These are phyloP conservation scores for Lomographa bimaculata DNA, from an alignment of 2,888 invertebrate genomes.

Conservation along the genomic window DNA sequence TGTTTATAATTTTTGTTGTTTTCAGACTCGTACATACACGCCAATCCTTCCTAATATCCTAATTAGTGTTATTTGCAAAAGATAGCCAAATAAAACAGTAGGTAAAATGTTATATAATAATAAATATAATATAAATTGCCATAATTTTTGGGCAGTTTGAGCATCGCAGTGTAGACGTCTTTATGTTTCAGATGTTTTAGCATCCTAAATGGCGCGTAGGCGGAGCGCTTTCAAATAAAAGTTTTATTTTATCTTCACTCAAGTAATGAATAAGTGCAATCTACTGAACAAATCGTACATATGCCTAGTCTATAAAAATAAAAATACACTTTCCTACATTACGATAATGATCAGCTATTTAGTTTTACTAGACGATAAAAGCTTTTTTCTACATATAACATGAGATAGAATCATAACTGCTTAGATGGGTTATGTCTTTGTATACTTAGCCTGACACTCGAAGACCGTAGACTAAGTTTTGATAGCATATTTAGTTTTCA, in stretches of 20 bases:
- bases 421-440: too few relatives aligned
- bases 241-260: constrained; percentile 17
- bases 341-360: background rate
- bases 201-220: constrained; percentile 13
- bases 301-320: background rate
- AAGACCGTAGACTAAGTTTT: constrained; percentile 8
- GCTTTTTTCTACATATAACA: background rate
- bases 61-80: too few relatives aligned
- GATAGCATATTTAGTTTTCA: constrained; percentile 8
- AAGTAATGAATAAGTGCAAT: constrained; percentile 18
- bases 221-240: constrained; percentile 9
- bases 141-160: too few relatives aligned
- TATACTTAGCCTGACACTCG: too few relatives aligned
- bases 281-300: constrained; percentile 8
- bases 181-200: constrained; percentile 17
- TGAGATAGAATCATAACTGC: too few relatives aligned
- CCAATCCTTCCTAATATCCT: too few relatives aligned
- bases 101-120: too few relatives aligned
- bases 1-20: too few relatives aligned
- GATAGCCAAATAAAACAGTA: too few relatives aligned
- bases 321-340: background rate
- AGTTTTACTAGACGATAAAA: background rate
- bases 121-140: too few relatives aligned
- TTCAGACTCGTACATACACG: too few relatives aligned
- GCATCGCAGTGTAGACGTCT: constrained; percentile 1